These are phyloP conservation scores for Styela plicata DNA, from an alignment of 23 tunicate species.

Conservation along the genomic window DNA sequence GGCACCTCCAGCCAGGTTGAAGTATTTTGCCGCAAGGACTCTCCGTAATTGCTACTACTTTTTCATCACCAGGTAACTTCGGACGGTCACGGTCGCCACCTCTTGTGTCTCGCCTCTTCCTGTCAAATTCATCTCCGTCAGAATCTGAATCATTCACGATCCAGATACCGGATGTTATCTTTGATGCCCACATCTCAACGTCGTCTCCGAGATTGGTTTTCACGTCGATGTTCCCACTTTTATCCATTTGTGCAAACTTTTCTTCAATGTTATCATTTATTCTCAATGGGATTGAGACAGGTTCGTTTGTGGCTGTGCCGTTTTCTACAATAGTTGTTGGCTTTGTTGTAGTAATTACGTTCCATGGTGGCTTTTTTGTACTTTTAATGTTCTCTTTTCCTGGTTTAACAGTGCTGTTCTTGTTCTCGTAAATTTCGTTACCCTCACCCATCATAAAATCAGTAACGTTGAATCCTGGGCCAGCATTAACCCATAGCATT, in stretches of 20 bases:
- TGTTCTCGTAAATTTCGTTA: background rate
- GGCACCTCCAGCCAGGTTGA: background rate
- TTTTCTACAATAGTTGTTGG: background rate
- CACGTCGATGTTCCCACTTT: background rate
- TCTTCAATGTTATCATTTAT: background rate
- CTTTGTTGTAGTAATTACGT: background rate
- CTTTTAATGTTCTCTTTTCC: background rate
- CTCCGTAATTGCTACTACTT: background rate
- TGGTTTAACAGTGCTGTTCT: background rate
- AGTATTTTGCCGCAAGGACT: background rate
- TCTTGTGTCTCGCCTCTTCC: background rate
- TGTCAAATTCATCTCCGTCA: background rate
- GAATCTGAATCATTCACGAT: constrained; percentile 4
- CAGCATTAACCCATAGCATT: background rate
- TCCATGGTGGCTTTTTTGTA: background rate
- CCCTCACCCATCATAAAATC: background rate
- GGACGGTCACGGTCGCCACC: too few species aligned
- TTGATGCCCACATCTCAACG: background rate
- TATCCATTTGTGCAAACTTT: background rate
- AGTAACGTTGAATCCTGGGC: background rate
- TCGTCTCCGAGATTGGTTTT: background rate
- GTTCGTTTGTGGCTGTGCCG: background rate
- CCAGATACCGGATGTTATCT: constrained; percentile 1
- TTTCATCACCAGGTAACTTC: too few species aligned
- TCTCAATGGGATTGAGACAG: background rate